These are phyloP conservation scores for Chamaea fasciata DNA, from an alignment of 2,113 vertebrate genomes.

Conservation along the genomic window DNA sequence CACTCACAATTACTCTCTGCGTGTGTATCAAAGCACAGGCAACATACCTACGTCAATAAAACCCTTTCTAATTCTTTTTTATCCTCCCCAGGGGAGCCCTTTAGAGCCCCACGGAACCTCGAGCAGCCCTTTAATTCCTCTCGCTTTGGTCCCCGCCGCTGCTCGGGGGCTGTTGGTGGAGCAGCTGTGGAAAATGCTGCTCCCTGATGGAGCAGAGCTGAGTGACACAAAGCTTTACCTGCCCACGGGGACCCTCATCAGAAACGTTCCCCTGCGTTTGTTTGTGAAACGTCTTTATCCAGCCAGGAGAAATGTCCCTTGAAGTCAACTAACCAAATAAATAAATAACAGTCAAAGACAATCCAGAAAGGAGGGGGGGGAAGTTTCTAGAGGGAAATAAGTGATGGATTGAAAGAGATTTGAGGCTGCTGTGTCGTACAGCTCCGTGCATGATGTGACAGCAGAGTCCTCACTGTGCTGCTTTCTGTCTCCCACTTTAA, in stretches of 20 bases:
- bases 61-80: conserved; percentile 33
- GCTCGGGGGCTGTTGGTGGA: neutral
- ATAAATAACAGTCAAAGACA: conserved; percentile 28
- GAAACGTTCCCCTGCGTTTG: conserved; percentile 19
- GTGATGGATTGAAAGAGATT: conserved; percentile 46
- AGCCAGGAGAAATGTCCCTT: conserved; percentile 41
- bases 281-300: conserved; percentile 36
- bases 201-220: conserved; percentile 15
- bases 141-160: neutral
- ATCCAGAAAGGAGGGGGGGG: neutral
- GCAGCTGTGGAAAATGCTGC: conserved; percentile 2
- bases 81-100: neutral
- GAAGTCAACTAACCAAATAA: conserved; percentile 40
- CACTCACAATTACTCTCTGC: neutral
- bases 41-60: neutral
- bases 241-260: conserved; percentile 27
- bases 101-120: neutral
- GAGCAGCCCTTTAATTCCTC: conserved; percentile 33
- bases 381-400: conserved; percentile 52
- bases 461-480: neutral
- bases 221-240: conserved; percentile 29
- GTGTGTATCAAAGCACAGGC: neutral
- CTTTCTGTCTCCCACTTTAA: neutral
- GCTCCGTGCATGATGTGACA: neutral
- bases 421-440: neutral